Percentiles rank a stretch among this genome's conserved stretches.
phyloP scores from a whole-genome alignment of 2,888 invertebrate species.

The Lithophane ornitopus region DNA sequence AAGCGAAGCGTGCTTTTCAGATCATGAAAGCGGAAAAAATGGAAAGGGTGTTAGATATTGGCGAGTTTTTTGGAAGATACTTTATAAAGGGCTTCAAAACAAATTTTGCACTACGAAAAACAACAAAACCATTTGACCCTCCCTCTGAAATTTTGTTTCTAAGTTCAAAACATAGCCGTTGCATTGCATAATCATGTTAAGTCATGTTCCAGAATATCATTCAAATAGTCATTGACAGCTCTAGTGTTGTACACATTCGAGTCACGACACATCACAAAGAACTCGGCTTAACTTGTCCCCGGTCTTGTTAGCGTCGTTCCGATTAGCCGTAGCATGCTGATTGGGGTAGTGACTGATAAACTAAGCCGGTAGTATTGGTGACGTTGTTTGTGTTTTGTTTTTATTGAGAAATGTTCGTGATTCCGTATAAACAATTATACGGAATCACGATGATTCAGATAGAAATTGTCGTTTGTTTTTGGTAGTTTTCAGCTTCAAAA shows the following conservation, averaged over 20 bases:
- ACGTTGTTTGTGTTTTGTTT: background rate
- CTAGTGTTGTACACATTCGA: constrained; percentile 44
- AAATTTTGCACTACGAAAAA: background rate
- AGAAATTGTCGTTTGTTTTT: background rate
- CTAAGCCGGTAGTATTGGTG: constrained; percentile 4
- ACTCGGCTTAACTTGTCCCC: constrained; percentile 46
- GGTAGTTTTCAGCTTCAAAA: background rate
- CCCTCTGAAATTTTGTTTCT: background rate
- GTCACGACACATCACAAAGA: constrained; percentile 43
- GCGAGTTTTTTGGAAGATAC: background rate
- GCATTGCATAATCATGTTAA: constrained; percentile 7
- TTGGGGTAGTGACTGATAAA: constrained; percentile 40
- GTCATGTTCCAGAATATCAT: constrained; percentile 1
- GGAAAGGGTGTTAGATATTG: background rate
- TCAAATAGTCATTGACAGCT: constrained; percentile 38
- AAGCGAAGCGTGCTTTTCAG: constrained; percentile 19
- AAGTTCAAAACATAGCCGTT: background rate
- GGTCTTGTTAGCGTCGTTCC: constrained; percentile 49
- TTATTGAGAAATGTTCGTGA: background rate
- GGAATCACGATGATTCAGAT: background rate
- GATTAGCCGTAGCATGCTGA: constrained; percentile 50
- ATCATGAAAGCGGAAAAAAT: background rate
- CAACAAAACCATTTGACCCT: background rate
- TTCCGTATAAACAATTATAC: background rate
- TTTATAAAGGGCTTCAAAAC: background rate